Conservation (phyloP, 2,888 invertebrate genomes). For the Melipona beecheii region DNA sequence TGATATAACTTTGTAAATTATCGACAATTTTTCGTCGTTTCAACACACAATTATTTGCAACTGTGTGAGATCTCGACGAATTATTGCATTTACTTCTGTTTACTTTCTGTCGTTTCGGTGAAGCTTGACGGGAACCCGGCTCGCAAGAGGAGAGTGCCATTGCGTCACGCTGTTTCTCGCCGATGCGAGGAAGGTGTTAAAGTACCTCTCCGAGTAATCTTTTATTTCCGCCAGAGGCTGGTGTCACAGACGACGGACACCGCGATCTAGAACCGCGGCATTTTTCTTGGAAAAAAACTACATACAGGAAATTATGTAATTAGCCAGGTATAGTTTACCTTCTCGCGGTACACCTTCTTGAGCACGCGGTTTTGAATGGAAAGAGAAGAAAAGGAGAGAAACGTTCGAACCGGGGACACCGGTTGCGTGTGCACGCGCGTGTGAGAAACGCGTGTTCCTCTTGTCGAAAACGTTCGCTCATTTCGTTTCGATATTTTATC, state of each 20-base stretch:
- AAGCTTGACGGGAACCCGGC: slow-evolving; percentile 34
- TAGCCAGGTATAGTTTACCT: slow-evolving; percentile 21
- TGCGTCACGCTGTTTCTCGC: slow-evolving; percentile 21
- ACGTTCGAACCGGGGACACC: slow-evolving; percentile 39
- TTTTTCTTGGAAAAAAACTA: slow-evolving; percentile 9
- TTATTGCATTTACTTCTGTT: not conserved
- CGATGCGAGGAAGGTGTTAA: slow-evolving; percentile 47
- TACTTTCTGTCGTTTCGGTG: not conserved
- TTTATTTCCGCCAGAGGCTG: slow-evolving; percentile 32
- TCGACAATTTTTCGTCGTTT: too few relatives aligned
- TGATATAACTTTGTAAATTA: too few relatives aligned
- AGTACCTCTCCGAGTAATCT: slow-evolving; percentile 43
- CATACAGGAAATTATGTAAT: slow-evolving; percentile 52
- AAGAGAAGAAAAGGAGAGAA: not conserved
- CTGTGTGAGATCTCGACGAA: too few relatives aligned
- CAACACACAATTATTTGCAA: too few relatives aligned
- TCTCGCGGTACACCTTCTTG: not conserved
- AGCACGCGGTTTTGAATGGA: not conserved
- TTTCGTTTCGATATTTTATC: not conserved
- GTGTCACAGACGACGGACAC: slow-evolving; percentile 21
- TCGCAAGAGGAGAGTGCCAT: slow-evolving; percentile 38
- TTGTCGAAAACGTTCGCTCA: slow-evolving; percentile 6
- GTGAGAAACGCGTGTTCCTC: not conserved
- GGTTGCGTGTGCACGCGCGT: slow-evolving; percentile 18
- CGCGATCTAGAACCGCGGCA: slow-evolving; percentile 40